Base-by-base conservation (phyloP, 2,888 invertebrate species). In the Parthenolecanium corni region DNA sequence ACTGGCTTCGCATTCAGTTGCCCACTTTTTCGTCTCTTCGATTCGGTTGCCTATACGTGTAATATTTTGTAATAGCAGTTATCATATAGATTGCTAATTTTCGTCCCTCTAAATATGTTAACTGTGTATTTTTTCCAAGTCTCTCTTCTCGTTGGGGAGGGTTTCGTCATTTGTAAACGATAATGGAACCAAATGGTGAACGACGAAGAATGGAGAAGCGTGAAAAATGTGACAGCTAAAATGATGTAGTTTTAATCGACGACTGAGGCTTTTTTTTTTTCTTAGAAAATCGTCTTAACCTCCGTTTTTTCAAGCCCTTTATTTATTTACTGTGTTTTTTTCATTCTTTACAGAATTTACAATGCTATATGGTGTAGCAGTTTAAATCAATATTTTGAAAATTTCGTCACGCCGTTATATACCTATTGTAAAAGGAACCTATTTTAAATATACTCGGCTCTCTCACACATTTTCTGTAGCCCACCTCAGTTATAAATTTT, bases 71-170 rank as follows among this genome's bases (percentile, higher is more conserved):
- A 58, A 58, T 36, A 58, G 58, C 58, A 58, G 58, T 58, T 58
- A 58, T 58, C 58, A 58, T 58, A 58, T 58, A 58, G 31, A 58
- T 58, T 58, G 58, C 58, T 58, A 58, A 58, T 58, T 58, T 58
- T 58, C 58, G 47, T 58, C 38, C 58, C 18, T 12, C 16, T 16
- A 25, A 24, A 31, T 46, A 44, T 47, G 58, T 58, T 58, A 49
- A 58, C 58, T 58, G 20, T 23, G 20, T 20, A 3, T 44, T 44
- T 20, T 44, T 44, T 44, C 46, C 16, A 2, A 11, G 9, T n/a
- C n/a, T 20, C n/a, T n/a, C n/a, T 44, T 44, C 20, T 18, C n/a
- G 9, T 44, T 24, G 14, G 18, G 46, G 31, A 24, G 47, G 49
- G 58, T 58, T 58, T 49, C 58, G 36, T 58, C 58, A 58, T 49